A percentile compares a stretch with the other conserved stretches of the same genome.
Conservation (phyloP, 2,888 invertebrate species). For the Coleophora flavipennella region DNA sequence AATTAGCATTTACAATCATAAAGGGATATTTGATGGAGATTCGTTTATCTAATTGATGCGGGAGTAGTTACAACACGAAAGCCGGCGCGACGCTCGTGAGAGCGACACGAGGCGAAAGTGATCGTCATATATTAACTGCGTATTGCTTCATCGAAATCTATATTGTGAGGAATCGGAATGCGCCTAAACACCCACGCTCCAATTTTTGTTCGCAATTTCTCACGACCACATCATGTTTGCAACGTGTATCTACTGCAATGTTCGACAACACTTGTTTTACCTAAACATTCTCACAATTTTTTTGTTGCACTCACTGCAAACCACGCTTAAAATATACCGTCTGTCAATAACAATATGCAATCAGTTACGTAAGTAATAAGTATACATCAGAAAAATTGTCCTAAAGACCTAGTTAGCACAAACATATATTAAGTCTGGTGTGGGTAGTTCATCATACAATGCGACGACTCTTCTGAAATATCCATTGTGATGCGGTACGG, state of each 20-base stretch:
- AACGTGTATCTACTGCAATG: conserved; percentile 30
- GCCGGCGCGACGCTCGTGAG: conserved; percentile 15
- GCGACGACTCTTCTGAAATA: not conserved
- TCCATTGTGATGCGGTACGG: too few species aligned
- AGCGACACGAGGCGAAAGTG: conserved; percentile 50
- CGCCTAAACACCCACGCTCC: conserved; percentile 61
- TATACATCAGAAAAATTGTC: too few species aligned
- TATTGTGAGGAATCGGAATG: conserved; percentile 42
- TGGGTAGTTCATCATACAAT: not conserved
- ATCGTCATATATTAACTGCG: conserved; percentile 28
- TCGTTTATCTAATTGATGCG: too few species aligned
- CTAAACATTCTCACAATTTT: conserved; percentile 48
- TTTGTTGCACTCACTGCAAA: conserved; percentile 18
- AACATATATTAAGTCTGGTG: too few species aligned
- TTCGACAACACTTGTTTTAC: conserved; percentile 41
- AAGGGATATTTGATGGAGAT: too few species aligned
- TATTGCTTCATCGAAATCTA: conserved; percentile 55
- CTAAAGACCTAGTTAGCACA: too few species aligned
- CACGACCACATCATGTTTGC: conserved; percentile 50
- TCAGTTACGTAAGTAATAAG: too few species aligned
- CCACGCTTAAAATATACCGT: conserved; percentile 5
- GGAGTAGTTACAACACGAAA: too few species aligned
- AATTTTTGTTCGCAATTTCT: conserved; percentile 54
- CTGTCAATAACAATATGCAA: too few species aligned
- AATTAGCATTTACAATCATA: too few species aligned